phyloP scores from a whole-genome alignment of 2,888 invertebrate species.

The Erynnis tages region DNA sequence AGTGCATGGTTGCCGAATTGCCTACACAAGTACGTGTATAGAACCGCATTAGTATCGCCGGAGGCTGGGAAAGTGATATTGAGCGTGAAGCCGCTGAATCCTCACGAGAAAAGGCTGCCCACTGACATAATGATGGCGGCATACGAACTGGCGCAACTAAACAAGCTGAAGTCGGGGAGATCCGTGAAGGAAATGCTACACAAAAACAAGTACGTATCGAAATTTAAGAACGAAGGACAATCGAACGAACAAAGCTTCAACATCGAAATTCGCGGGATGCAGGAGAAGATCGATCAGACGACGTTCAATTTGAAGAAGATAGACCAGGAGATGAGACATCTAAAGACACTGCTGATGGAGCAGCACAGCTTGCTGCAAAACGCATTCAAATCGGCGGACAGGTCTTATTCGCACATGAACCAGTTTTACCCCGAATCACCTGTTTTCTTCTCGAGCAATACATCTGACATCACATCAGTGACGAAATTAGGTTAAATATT shows the following conservation, averaged over 20 bases:
- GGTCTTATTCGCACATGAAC: conserved; percentile 44
- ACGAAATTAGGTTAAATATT: conserved; percentile 20
- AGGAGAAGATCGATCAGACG: conserved; percentile 86
- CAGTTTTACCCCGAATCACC: conserved; percentile 59
- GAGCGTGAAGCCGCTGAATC: conserved; percentile 91
- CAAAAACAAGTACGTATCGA: conserved; percentile 82
- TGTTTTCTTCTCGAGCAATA: conserved; percentile 53
- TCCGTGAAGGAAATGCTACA: conserved; percentile 83
- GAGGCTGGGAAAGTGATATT: conserved; percentile 91
- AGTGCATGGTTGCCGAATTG: conserved; percentile 89
- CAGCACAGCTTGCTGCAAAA: conserved; percentile 66
- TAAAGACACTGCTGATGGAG: conserved; percentile 77
- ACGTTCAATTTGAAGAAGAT: conserved; percentile 86
- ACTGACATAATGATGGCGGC: conserved; percentile 90
- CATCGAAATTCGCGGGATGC: conserved; percentile 82
- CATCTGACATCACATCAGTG: conserved; percentile 40
- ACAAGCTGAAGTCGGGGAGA: conserved; percentile 84
- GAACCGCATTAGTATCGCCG: conserved; percentile 90
- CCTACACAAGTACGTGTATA: conserved; percentile 87
- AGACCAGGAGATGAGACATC: conserved; percentile 85
- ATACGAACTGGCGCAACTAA: conserved; percentile 88
- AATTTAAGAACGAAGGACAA: conserved; percentile 80
- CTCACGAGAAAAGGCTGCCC: conserved; percentile 89
- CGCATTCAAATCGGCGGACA: conserved; percentile 55
- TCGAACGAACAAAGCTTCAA: conserved; percentile 73